phyloP scores from a whole-genome alignment of 2,888 invertebrate genomes.

The Yponomeuta cagnagella region DNA sequence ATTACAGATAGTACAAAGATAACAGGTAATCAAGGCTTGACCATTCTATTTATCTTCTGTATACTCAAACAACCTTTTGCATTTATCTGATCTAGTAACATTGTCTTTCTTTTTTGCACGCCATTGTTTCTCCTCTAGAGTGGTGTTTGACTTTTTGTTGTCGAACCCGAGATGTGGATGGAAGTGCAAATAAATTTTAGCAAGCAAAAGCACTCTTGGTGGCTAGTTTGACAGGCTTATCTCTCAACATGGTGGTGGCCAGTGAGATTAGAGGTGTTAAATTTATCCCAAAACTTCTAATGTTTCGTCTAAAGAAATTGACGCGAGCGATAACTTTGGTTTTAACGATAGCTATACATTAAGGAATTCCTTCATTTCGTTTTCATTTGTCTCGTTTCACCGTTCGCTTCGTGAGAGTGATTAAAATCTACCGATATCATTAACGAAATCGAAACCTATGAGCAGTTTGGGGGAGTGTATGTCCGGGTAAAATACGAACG shows the following conservation, averaged over 20 bases:
- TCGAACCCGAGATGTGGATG: slow-evolving; percentile 41
- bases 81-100: slow-evolving; percentile 67
- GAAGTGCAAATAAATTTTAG: slow-evolving; percentile 63
- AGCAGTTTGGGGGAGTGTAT: slow-evolving; percentile 63
- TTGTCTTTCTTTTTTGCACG: slow-evolving; percentile 49
- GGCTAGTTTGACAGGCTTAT: slow-evolving; percentile 39
- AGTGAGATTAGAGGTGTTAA: slow-evolving; percentile 56
- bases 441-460: slow-evolving; percentile 74
- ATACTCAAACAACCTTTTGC: slow-evolving; percentile 54
- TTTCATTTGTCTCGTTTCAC: slow-evolving; percentile 64
- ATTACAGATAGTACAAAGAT: slow-evolving; percentile 59
- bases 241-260: slow-evolving; percentile 41
- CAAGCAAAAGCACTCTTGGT: slow-evolving; percentile 44
- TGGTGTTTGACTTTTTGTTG: slow-evolving; percentile 61
- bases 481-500: slow-evolving; percentile 55
- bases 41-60: slow-evolving; percentile 57
- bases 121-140: slow-evolving; percentile 55
- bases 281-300: slow-evolving; percentile 38
- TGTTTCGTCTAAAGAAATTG: slow-evolving; percentile 25
- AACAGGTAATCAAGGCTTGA: slow-evolving; percentile 64
- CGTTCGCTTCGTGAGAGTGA: slow-evolving; percentile 28
- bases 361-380: slow-evolving; percentile 42
- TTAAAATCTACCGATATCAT: slow-evolving; percentile 69
- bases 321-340: neutral
- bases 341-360: neutral